Evolutionary conservation across 1,140 invertebrate species (phyloP), one percentile per base, ranked within the genome.

Genomic region (Drosophila mayri): DNA sequence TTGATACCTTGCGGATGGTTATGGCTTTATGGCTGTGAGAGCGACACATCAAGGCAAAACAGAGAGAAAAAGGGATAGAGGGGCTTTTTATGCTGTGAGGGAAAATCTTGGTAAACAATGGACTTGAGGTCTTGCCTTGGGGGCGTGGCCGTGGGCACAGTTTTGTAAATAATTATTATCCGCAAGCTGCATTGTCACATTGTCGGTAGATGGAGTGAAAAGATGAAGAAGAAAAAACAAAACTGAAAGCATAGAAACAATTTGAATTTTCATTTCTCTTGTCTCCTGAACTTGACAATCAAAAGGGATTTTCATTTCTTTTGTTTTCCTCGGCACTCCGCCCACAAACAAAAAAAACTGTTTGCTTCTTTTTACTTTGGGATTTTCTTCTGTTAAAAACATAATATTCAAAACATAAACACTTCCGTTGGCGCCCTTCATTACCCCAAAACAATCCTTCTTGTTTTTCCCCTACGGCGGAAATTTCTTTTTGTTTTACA

Each of bases 221-320:
- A 64, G 25, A 63, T 46, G 43, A 35, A 63, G n/a, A 43, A n/a
- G n/a, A 10, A 40, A n/a, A 43, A 50, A 2, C 14, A n/a, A 18
- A 57, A 50, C 47, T 50, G 47, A 50, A 50, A 50, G 47, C 47
- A 46, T 14, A 22, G 47, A 75, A 79, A 73, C 52, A 66, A 73
- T 88, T 87, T 87, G 82, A 76, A 78, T 85, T 88, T 86, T 74
- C 64, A 63, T 82, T 73, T 76, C 50, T 79, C 57, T 62, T 67
- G 44, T 60, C 63, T 57, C 30, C 65, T 88, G 84, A 88, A 88
- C 84, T 88, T 88, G 84, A 90, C 84, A 88, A 84, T 76, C 84
- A 80, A 78, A 88, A 78, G 80, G 85, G 84, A 84, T 87, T 87
- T 87, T 77, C 71, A 52, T 79, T 81, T 66, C 54, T 72, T 86